Conservation (phyloP, 2,888 invertebrate genomes). For the Heteromyza rotundicornis region DNA sequence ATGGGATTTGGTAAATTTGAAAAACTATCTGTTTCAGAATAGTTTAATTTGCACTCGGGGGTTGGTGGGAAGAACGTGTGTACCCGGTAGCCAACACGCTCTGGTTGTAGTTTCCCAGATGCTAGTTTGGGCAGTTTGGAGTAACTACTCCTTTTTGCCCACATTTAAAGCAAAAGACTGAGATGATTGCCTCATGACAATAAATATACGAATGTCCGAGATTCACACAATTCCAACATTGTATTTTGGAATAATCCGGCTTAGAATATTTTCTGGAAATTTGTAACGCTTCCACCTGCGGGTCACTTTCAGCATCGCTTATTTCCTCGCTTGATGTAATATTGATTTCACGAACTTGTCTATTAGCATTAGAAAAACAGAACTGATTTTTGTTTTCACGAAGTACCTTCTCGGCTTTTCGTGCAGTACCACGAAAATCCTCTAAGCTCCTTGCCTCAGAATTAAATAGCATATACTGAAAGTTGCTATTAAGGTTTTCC, state of each 20-base stretch:
- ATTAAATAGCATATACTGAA: too few relatives aligned
- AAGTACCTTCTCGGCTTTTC: too few relatives aligned
- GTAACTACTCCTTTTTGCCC: constrained; percentile 7
- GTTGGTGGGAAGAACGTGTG: background rate
- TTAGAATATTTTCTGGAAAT: background rate
- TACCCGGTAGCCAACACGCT: constrained; percentile 8
- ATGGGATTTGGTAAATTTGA: too few relatives aligned
- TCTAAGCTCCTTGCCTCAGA: too few relatives aligned
- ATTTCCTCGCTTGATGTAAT: background rate
- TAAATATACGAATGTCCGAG: constrained; percentile 9
- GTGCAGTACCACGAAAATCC: too few relatives aligned
- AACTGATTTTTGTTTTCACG: too few relatives aligned
- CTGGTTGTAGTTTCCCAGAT: background rate
- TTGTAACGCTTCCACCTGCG: background rate
- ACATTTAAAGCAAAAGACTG: constrained; percentile 6
- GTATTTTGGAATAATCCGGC: constrained; percentile 10
- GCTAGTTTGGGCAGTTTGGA: constrained; percentile 6
- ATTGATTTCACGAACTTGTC: background rate
- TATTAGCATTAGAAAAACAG: too few relatives aligned
- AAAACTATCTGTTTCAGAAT: too few relatives aligned
- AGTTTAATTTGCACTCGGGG: too few relatives aligned
- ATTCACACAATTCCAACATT: constrained; percentile 7
- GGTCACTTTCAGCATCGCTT: background rate
- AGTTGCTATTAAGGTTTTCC: too few relatives aligned
- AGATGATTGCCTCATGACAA: background rate